Conservation (phyloP, 2,888 invertebrate species). For the Acleris sparsana region DNA sequence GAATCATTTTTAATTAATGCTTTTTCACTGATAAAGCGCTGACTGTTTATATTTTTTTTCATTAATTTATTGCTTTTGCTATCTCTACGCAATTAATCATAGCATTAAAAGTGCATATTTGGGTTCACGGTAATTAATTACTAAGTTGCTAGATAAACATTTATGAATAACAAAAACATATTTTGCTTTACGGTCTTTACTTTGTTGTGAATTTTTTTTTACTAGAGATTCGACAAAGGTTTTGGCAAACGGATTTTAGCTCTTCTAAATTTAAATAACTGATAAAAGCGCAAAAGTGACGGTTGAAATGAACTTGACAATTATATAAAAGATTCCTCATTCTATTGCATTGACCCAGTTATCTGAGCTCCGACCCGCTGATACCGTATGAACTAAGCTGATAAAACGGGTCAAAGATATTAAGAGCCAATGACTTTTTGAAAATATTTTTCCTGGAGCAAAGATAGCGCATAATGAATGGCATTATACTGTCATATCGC, state of each 20-base stretch:
- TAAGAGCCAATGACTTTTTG: conserved; percentile 73
- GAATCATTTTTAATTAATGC: conserved; percentile 58
- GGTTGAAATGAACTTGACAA: conserved; percentile 75
- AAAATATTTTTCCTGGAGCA: conserved; percentile 65
- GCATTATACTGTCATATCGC: conserved; percentile 43
- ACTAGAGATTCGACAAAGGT: conserved; percentile 2
- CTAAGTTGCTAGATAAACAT: conserved; percentile 44
- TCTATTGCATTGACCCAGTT: conserved; percentile 72
- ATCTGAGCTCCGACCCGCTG: conserved; percentile 71
- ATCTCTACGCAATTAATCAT: conserved; percentile 46
- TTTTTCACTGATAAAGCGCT: conserved; percentile 46
- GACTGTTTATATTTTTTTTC: conserved; percentile 51
- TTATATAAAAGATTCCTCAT: conserved; percentile 55
- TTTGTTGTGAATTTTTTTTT: conserved; percentile 1
- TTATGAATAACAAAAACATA: conserved; percentile 15
- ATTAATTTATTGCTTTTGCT: conserved; percentile 54
- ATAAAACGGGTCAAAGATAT: conserved; percentile 63
- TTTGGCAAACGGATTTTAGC: neutral
- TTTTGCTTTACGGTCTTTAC: conserved; percentile 9
- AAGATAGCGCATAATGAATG: conserved; percentile 58
- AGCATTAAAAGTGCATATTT: conserved; percentile 48
- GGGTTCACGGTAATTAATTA: conserved; percentile 56
- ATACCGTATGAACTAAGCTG: conserved; percentile 61
- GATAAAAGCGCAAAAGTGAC: conserved; percentile 9
- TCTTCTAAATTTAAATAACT: too few relatives aligned